phyloP scores from a whole-genome alignment of 1,140 invertebrate genomes.

The Mercenaria mercenaria region DNA sequence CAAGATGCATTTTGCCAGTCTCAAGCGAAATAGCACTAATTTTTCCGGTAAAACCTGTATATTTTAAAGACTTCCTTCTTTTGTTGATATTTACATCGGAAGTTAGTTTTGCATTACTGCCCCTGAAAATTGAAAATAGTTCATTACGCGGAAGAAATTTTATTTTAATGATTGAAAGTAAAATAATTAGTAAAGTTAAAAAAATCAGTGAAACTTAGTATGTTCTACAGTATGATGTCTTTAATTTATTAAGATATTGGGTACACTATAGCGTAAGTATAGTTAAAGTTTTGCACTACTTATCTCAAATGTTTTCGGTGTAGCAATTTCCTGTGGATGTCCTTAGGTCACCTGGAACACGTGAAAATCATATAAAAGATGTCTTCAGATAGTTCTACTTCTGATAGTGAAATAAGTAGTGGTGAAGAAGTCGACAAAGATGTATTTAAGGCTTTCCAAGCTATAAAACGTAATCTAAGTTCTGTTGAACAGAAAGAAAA shows the following conservation, averaged over 20 bases:
- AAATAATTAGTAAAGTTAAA: too few relatives aligned
- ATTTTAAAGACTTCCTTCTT: not conserved
- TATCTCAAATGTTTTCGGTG: not conserved
- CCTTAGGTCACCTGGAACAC: conserved; percentile 44
- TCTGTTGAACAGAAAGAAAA: not conserved
- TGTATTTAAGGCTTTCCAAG: conserved; percentile 24
- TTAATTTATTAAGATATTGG: too few relatives aligned
- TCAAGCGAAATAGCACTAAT: not conserved
- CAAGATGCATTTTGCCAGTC: not conserved
- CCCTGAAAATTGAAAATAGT: not conserved
- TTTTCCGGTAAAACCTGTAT: not conserved
- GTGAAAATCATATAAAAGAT: conserved; percentile 2
- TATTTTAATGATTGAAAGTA: too few relatives aligned
- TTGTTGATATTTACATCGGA: conserved; percentile 40
- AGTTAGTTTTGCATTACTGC: not conserved
- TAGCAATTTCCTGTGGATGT: conserved; percentile 27
- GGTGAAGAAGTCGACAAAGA: not conserved
- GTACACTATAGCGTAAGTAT: too few relatives aligned
- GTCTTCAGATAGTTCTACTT: not conserved
- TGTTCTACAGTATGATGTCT: too few relatives aligned
- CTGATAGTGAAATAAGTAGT: conserved; percentile 25
- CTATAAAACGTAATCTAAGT: not conserved
- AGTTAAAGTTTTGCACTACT: not conserved
- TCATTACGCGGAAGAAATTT: not conserved
- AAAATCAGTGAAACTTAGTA: too few relatives aligned